Evolutionary conservation across 2,113 vertebrate genomes (phyloP), one percentile per base, ranked within the genome.

Genomic region (Rhinolophus sinicus): DNA sequence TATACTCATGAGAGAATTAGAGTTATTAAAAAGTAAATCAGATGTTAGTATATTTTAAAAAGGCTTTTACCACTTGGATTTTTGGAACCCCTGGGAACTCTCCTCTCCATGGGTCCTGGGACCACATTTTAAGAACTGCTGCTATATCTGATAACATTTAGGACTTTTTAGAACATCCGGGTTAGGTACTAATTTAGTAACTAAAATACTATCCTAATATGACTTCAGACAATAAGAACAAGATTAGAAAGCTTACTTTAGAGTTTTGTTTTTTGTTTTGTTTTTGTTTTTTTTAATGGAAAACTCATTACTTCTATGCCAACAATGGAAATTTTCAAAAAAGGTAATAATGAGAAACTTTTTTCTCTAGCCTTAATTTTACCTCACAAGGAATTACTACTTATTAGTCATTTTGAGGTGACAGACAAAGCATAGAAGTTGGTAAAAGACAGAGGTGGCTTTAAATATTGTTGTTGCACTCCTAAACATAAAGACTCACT

Each of bases 151-250:
- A 73, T 22, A 62, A 56, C 47, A 82, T 85, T 81, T 47, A 88
- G 56, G 44, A 60, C n/a, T 62, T 92, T 95, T 87, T 50, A 69
- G 30, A 28, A 86, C 9, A 82, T 91, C 58, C 14, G 50, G 11
- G 22, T 64, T 67, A 82, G 33, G 21, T n/a, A 52, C 72, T 95
- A 92, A 78, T 67, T 85, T 88, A 78, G 54, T 89, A 91, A 69
- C 3, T 81, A 50, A 76, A 90, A 81, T 76, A 67, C 62, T 86
- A 77, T 19, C 40, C n/a, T 67, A 69, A 26, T 30, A 64, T 62
- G 50, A 60, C 28, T 85, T 90, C 77, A 77, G 52, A 65, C 40
- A 67, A 78, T 78, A 58, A 80, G 52, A 90, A 72, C 9, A 77
- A 81, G 33, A 83, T 22, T 26, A 78, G 33, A 86, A 95, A 92